phyloP scores from a whole-genome alignment of 2,113 vertebrate genomes.

The Aegithalos caudatus region DNA sequence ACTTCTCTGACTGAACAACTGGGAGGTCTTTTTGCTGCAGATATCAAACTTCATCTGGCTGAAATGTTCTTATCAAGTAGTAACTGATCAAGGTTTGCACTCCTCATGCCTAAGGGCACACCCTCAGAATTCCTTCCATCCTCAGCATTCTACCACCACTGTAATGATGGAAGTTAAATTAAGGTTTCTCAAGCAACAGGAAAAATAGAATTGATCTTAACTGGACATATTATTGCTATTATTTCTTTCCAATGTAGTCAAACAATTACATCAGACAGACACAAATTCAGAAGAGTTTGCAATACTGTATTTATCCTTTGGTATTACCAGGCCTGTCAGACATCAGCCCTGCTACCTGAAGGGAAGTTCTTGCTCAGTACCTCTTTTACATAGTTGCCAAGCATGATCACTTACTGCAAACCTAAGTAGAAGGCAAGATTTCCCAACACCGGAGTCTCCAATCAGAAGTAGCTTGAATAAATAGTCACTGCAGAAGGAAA shows the following conservation, averaged over 20 bases:
- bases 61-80: background rate
- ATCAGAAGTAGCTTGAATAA: constrained; percentile 99
- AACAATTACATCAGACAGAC: background rate
- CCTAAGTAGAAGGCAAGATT: constrained; percentile 97
- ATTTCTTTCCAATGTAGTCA: background rate
- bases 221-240: background rate
- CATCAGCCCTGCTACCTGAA: background rate
- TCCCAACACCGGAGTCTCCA: constrained; percentile 96
- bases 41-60: background rate
- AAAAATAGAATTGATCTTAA: background rate
- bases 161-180: background rate
- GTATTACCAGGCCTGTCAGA: background rate
- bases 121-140: background rate
- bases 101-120: background rate
- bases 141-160: background rate
- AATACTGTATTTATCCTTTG: background rate
- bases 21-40: background rate
- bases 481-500: constrained; percentile 87
- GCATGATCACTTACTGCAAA: constrained; percentile 92
- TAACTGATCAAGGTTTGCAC: background rate
- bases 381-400: background rate
- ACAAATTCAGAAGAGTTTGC: background rate
- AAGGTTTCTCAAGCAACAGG: background rate
- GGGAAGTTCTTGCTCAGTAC: background rate
- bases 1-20: background rate